A percentile compares a stretch with the other conserved stretches of the same genome.
Conservation (phyloP, 2,797 vertebrate species). For the Parauchenoglanis ngamensis region DNA sequence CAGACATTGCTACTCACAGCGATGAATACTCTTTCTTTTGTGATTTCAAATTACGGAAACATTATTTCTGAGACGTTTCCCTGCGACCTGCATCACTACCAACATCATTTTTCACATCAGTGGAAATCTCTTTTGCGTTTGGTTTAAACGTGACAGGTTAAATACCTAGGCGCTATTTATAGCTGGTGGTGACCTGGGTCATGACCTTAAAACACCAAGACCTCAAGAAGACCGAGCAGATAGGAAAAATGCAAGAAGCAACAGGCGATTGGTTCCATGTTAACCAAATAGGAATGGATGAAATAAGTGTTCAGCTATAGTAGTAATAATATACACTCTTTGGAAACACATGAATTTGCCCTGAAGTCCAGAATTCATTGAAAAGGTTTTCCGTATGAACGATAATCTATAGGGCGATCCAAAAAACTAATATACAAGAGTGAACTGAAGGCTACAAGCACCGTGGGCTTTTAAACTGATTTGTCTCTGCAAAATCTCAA, state of each 20-base stretch:
- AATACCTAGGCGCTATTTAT: constrained; percentile 42
- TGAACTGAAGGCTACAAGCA: not conserved
- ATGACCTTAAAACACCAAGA: constrained; percentile 39
- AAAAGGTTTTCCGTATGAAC: not conserved
- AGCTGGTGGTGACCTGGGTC: constrained; percentile 24
- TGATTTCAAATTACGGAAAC: not conserved
- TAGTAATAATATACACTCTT: not conserved
- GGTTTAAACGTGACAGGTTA: constrained; percentile 38
- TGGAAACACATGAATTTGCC: not conserved
- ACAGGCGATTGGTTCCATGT: constrained; percentile 7
- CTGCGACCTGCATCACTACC: not conserved
- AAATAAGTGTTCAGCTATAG: not conserved
- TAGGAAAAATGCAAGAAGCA: constrained; percentile 15
- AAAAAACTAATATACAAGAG: not conserved
- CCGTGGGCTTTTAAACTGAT: not conserved
- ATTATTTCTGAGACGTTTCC: not conserved
- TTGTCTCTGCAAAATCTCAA: not conserved
- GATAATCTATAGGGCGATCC: not conserved
- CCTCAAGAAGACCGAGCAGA: constrained; percentile 22
- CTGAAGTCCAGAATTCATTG: not conserved
- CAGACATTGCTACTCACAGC: not conserved
- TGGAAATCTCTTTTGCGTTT: constrained; percentile 11
- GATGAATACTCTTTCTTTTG: not conserved
- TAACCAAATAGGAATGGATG: not conserved
- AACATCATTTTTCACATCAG: constrained; percentile 17